These are phyloP conservation scores for Patella pellucida DNA, from an alignment of 2,888 invertebrate species.

Conservation along the genomic window DNA sequence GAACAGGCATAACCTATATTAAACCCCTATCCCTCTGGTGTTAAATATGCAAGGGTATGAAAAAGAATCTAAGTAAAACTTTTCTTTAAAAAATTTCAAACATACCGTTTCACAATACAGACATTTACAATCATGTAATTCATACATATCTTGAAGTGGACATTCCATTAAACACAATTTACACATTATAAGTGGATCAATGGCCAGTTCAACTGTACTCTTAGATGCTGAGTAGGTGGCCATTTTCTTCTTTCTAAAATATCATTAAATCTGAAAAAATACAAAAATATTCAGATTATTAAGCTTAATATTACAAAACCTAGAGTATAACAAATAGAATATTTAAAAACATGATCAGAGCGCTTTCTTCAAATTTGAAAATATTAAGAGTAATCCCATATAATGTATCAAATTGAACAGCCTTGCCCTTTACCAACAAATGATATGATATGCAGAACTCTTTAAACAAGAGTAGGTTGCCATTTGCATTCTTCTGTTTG, in stretches of 20 bases:
- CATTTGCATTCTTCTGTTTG: no score
- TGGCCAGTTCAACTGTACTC: constrained; percentile 60
- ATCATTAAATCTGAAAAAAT: neutral
- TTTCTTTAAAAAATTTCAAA: constrained; percentile 8
- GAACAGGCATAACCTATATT: no score
- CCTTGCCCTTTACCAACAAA: no score
- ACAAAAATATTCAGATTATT: neutral
- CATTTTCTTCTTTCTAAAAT: constrained; percentile 39
- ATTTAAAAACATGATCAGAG: neutral
- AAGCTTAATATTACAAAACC: neutral
- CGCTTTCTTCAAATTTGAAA: no score
- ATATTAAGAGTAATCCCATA: no score
- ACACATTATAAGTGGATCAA: constrained; percentile 64
- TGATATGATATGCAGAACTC: no score
- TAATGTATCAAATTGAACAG: no score
- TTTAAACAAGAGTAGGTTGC: no score
- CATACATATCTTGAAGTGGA: constrained; percentile 59
- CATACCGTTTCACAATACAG: constrained; percentile 64
- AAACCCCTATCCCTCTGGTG: no score
- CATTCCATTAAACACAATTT: constrained; percentile 63
- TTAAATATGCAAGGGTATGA: no score
- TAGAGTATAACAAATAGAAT: neutral
- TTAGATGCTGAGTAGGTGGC: constrained; percentile 57
- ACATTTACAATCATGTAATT: constrained; percentile 63
- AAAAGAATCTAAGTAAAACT: no score